These are phyloP conservation scores for Grapholita molesta DNA, from an alignment of 1,140 invertebrate species.

Conservation along the genomic window DNA sequence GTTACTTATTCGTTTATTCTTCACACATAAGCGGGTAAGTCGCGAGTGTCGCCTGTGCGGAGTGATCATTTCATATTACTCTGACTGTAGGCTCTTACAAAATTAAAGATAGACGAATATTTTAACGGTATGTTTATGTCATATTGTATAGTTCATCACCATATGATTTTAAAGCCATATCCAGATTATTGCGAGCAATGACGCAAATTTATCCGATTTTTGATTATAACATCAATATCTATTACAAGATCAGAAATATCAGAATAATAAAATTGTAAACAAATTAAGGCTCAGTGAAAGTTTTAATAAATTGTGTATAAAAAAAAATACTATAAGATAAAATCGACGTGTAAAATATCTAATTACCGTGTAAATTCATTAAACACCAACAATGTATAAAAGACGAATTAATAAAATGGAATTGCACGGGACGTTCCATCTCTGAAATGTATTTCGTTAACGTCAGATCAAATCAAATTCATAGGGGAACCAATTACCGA, in stretches of 20 bases:
- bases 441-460: neutral
- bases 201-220: too few species aligned
- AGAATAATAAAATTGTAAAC: too few species aligned
- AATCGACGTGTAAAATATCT: neutral
- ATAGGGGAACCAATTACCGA: neutral
- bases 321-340: neutral
- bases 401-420: neutral
- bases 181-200: too few species aligned
- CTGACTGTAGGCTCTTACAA: neutral
- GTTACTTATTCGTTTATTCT: conserved; percentile 60
- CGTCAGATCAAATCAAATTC: conserved; percentile 7
- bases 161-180: too few species aligned
- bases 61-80: neutral
- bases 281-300: too few species aligned
- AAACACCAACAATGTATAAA: neutral
- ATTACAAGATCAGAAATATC: too few species aligned
- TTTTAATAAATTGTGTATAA: too few species aligned
- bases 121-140: too few species aligned
- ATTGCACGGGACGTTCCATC: neutral
- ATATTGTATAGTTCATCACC: too few species aligned
- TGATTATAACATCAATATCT: too few species aligned
- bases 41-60: neutral
- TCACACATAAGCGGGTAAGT: conserved; percentile 37
- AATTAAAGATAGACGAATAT: too few species aligned
- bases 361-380: neutral